Conservation (phyloP, 2,113 vertebrate genomes). For the Athene noctua region DNA sequence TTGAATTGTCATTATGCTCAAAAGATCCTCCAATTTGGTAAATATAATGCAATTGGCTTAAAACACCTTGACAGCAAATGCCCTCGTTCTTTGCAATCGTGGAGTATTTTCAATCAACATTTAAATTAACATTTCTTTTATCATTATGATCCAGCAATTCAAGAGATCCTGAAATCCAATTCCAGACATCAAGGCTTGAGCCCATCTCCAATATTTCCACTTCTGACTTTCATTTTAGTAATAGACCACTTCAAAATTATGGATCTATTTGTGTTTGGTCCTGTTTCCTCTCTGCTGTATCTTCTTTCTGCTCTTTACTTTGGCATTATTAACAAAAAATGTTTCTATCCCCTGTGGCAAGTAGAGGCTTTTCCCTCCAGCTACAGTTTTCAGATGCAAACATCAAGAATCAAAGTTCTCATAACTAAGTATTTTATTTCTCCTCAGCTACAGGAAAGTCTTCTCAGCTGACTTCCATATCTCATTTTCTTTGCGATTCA, state of each 20-base stretch:
- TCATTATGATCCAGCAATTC: not conserved
- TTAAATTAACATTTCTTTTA: not conserved
- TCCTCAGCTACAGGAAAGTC: not conserved
- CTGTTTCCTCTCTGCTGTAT: not conserved
- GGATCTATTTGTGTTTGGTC: not conserved
- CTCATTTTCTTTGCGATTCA: not conserved
- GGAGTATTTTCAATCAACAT: not conserved
- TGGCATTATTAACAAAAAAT: not conserved
- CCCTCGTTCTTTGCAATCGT: accelerated
- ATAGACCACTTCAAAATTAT: not conserved
- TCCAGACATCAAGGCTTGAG: not conserved
- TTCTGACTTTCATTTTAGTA: not conserved
- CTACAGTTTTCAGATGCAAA: not conserved
- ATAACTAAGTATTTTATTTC: not conserved
- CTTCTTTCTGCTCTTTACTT: not conserved
- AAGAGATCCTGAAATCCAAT: not conserved
- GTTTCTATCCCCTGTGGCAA: not conserved
- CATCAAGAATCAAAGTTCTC: not conserved
- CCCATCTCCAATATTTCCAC: not conserved
- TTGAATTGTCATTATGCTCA: not conserved
- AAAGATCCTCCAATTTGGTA: not conserved
- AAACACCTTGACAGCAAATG: not conserved
- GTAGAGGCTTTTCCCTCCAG: not conserved
- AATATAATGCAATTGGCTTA: not conserved
- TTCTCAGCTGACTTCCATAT: not conserved